Base-by-base conservation (phyloP, 2,888 invertebrate genomes). In the Agrotis puta region DNA sequence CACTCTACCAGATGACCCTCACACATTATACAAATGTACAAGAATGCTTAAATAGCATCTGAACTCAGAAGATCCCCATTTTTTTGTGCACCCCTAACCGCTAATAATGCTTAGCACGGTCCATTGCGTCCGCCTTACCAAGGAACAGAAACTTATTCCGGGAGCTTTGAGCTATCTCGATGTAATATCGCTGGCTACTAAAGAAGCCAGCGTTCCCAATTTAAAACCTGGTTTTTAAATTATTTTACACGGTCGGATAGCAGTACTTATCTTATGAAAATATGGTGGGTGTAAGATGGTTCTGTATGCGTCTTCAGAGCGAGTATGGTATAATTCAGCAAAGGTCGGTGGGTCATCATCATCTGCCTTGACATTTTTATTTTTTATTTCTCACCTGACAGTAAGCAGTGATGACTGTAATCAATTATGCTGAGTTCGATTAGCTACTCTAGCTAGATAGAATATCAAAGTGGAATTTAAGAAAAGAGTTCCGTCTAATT, bases 31-130 rank as follows among this genome's bases (percentile, higher is more conserved):
- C 71, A 70, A 77, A 77, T 79, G 70, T 81, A 76, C 76, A 81
- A 64, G 74, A 75, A 83, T 77, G 72, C 79, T 79, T 70, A 71
- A 77, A 79, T 64, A 64, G 58, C 64, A 70, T 71, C 69, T 74
- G 70, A 50, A 56, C 56, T 76, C 51, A 47, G 69, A 65, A 57
- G 54, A 72, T 82, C 71, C 82, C 79, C 59, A 68, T 81, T 87
- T 84, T 86, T 86, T 79, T 74, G 48, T 77, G 73, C 69, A 66
- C 73, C 88, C 88, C 84, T 84, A 85, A 87, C 87, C 88, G 83
- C 89, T 87, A 88, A 88, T 88, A 88, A 85, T 81, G 84, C 79
- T 66, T 65, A 50, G 75, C 64, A 64, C 74, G 83, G 85, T 81
- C 81, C 88, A 88, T 88, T 88, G 86, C 83, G 76, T 78, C 67